Evolutionary conservation across 2,113 vertebrate genomes (phyloP).

Genomic region (Thalassarche chlororhynchos): DNA sequence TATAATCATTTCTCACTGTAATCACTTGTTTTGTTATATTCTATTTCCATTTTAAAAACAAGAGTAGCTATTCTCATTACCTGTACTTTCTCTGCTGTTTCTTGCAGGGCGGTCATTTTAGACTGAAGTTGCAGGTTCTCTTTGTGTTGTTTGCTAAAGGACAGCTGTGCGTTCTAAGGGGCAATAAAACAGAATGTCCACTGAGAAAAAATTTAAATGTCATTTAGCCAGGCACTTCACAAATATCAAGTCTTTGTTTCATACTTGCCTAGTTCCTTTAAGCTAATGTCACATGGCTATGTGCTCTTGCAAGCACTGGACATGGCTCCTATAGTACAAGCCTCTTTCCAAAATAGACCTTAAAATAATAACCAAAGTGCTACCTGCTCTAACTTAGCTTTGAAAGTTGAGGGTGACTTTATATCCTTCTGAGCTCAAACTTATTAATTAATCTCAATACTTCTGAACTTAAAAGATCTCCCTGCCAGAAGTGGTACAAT

Average conservation of each 20-base stretch:
- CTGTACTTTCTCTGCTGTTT: constrained; percentile 71
- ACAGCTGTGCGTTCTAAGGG: constrained; percentile 58
- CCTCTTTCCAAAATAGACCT: background rate
- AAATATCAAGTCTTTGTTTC: background rate
- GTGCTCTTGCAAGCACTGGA: background rate
- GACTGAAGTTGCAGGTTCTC: constrained; percentile 66
- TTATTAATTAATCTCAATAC: background rate
- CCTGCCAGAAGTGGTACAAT: background rate
- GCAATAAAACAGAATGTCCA: background rate
- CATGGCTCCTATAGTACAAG: background rate
- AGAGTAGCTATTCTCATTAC: constrained; percentile 17
- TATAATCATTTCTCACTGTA: background rate
- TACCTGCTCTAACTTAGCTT: background rate
- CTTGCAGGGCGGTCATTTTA: constrained; percentile 56
- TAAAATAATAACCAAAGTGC: background rate
- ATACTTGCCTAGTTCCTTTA: background rate
- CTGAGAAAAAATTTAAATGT: background rate
- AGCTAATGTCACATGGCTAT: background rate
- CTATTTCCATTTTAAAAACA: background rate
- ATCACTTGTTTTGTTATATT: background rate
- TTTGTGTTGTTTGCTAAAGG: constrained; percentile 62
- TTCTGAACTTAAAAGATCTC: background rate
- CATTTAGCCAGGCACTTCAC: background rate
- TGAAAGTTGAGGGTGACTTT: background rate
- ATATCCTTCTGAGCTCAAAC: background rate